These are phyloP conservation scores for Climacteris rufus DNA, from an alignment of 2,113 vertebrate species.

Conservation along the genomic window DNA sequence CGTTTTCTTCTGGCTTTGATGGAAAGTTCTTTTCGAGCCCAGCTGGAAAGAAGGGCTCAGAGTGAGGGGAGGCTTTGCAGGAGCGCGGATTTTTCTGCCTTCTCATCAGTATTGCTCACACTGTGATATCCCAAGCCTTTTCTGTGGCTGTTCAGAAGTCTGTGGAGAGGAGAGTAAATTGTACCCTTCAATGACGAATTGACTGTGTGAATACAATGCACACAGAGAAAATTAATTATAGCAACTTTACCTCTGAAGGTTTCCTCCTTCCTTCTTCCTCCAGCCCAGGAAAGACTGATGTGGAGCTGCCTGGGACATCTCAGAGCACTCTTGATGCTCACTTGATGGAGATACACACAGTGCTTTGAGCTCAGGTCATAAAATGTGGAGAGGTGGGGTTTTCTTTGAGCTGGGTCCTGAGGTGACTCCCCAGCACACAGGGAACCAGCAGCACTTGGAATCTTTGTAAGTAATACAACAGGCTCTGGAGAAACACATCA, in stretches of 20 bases:
- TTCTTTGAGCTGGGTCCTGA: neutral
- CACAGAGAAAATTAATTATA: neutral
- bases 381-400: neutral
- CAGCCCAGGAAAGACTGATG: neutral
- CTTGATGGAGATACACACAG: neutral
- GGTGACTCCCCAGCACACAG: neutral
- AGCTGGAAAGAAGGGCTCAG: neutral
- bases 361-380: neutral
- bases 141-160: neutral
- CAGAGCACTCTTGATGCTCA: neutral
- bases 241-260: fast-evolving
- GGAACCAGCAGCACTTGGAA: neutral
- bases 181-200: neutral
- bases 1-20: conserved; percentile 50
- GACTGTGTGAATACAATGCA: neutral
- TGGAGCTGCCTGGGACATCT: neutral
- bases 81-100: neutral
- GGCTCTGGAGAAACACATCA: neutral
- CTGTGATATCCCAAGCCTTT: neutral
- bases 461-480: fast-evolving
- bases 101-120: neutral
- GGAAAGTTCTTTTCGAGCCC: conserved; percentile 4
- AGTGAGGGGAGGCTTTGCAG: neutral
- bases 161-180: neutral
- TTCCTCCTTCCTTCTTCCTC: neutral